These are phyloP conservation scores for Leptodirus hochenwartii DNA, from an alignment of 2,888 invertebrate genomes.

Conservation along the genomic window DNA sequence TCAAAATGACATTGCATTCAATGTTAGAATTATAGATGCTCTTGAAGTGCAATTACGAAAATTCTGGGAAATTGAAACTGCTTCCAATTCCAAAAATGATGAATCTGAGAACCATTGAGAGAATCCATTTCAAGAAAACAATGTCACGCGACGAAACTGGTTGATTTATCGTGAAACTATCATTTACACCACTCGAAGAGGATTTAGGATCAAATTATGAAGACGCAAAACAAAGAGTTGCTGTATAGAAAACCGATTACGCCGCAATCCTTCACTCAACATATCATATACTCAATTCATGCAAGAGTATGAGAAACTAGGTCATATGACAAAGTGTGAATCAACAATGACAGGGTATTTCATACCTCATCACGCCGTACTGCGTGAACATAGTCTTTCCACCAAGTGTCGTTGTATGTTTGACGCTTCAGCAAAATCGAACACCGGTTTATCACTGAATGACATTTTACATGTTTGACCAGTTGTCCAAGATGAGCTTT, in stretches of 20 bases:
- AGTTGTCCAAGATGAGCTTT: slow-evolving; percentile 8
- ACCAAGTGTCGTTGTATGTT: slow-evolving; percentile 10
- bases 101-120: too few relatives aligned
- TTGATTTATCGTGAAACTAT: too few relatives aligned
- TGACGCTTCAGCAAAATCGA: slow-evolving; percentile 7
- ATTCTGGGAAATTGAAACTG: too few relatives aligned
- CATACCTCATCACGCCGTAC: slow-evolving; percentile 9
- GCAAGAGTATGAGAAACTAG: slow-evolving; percentile 7
- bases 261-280: slow-evolving; percentile 6
- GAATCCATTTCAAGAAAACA: too few relatives aligned
- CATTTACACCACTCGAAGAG: too few relatives aligned
- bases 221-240: too few relatives aligned
- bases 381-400: slow-evolving; percentile 8
- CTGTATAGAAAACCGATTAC: slow-evolving; percentile 8
- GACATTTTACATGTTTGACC: slow-evolving; percentile 9
- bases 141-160: too few relatives aligned
- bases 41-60: too few relatives aligned
- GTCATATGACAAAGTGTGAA: slow-evolving; percentile 8
- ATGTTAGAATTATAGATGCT: too few relatives aligned
- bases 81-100: too few relatives aligned
- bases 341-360: slow-evolving; percentile 5
- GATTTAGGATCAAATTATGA: too few relatives aligned
- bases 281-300: slow-evolving; percentile 8
- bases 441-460: slow-evolving; percentile 8
- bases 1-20: too few relatives aligned